Percentiles rank a stretch among this genome's conserved stretches.
These are phyloP conservation scores for Oasisia sp. DNA, from an alignment of 2,888 invertebrate genomes.

Conservation along the genomic window DNA sequence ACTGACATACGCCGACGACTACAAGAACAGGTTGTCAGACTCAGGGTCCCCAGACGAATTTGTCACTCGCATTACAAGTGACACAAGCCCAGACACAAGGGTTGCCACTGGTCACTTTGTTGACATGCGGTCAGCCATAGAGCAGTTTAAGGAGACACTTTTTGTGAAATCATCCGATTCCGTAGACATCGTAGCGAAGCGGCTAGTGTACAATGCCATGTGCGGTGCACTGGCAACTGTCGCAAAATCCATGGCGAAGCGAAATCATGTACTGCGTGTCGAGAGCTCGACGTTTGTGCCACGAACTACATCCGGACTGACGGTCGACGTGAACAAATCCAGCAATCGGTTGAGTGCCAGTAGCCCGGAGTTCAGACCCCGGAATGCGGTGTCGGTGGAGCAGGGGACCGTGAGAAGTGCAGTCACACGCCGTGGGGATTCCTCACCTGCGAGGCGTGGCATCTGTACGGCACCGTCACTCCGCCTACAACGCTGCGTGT, in stretches of 20 bases:
- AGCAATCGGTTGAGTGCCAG: conserved; percentile 1
- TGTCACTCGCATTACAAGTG: background rate
- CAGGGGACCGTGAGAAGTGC: background rate
- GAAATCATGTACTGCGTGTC: background rate
- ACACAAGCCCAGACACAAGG: background rate
- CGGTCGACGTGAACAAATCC: background rate
- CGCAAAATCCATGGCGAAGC: background rate
- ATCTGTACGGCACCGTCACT: background rate
- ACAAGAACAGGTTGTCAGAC: background rate
- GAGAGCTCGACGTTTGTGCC: background rate
- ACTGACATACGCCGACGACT: background rate
- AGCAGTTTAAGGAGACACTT: background rate
- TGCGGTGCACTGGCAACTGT: background rate
- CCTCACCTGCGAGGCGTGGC: background rate
- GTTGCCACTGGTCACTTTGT: background rate
- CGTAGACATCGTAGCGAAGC: background rate
- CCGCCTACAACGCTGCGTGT: background rate
- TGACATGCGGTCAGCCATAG: background rate
- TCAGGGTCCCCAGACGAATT: background rate
- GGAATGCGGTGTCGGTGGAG: background rate
- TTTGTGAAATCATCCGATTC: background rate
- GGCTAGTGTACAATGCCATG: background rate
- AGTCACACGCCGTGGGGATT: background rate
- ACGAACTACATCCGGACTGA: background rate
- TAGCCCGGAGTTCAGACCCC: background rate